Conservation (phyloP, 2,888 invertebrate genomes). For the Pandemis corylana region DNA sequence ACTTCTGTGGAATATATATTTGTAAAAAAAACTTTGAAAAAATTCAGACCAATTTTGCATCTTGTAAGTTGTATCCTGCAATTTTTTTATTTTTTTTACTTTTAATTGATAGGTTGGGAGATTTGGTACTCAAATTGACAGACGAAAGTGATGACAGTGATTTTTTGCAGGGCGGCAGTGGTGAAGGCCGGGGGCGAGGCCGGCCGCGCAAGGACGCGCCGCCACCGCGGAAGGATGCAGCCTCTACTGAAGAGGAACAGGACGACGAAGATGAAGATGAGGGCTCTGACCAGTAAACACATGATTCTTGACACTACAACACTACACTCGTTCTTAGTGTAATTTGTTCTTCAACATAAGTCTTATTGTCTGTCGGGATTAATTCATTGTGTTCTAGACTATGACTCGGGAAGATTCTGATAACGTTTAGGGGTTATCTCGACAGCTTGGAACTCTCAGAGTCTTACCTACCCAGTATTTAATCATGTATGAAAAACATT, state of each 20-base stretch:
- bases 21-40: not conserved
- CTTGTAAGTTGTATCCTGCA: not conserved
- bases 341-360: conserved; percentile 80
- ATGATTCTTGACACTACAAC: conserved; percentile 56
- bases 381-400: conserved; percentile 55
- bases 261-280: conserved; percentile 80
- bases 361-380: conserved; percentile 58
- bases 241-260: conserved; percentile 80
- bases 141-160: not conserved
- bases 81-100: no score
- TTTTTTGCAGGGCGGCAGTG: conserved; percentile 64
- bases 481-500: conserved; percentile 66
- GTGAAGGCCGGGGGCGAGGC: conserved; percentile 78
- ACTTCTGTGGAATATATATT: no score
- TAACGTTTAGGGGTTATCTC: conserved; percentile 70
- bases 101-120: no score
- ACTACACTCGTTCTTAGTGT: conserved; percentile 75
- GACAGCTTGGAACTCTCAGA: conserved; percentile 73
- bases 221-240: conserved; percentile 80
- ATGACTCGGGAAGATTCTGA: conserved; percentile 45
- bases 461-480: conserved; percentile 73
- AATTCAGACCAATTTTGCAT: not conserved
- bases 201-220: conserved; percentile 79
- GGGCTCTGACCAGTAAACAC: conserved; percentile 81
- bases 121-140: no score